Base-by-base conservation (phyloP, 2,113 vertebrate species). In the Electrona antarctica region DNA sequence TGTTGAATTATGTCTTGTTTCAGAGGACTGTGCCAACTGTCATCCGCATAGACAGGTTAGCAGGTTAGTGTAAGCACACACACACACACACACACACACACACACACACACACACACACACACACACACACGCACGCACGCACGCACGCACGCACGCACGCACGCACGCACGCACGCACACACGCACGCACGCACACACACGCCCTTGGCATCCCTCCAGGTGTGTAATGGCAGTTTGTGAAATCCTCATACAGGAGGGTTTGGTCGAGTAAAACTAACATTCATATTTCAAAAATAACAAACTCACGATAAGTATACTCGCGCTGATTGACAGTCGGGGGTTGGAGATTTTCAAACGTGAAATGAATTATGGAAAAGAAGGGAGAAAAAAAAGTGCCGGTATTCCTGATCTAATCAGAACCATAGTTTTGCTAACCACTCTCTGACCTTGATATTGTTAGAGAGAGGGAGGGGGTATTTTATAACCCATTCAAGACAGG, bases 1-100 rank as follows among this genome's bases (percentile, higher is more conserved):
- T 84, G 75, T 80, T 87, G 81, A 89, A 84, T 86, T 84, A 73
- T 84, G 73, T 81, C 45, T 72, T 86, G 75, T 87, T 85, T 85
- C 66, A 77, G 77, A 78, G 52, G 54, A 13, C 60, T 11, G 57
- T 73, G 85, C 89, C 88, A 89, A 77, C 70, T 80, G 74, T 75
- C 70, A 85, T 80, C 85, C 80, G 72, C 64, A 70, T 52, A 29
- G 72, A 71, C 71, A 81, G 67, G 65, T 82, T 47, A 65, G 60
- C 21, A 15, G 33, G 33, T 41, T 41, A 41, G 33, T 41, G 33
- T 41, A 41, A 41, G 67, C 63, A 21, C 13, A 57, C 11, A 28
- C 60, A 60, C 55, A 4, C 50, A 77, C 77, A 50, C 69, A 76
- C 55, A 48, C 29, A 1, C 65, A 66, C 47, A 47, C 33, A 49